Percentiles rank a stretch among this genome's conserved stretches.
Evolutionary conservation across 2,797 vertebrate genomes (phyloP).

Genomic region (Bryconaethiops microstoma): DNA sequence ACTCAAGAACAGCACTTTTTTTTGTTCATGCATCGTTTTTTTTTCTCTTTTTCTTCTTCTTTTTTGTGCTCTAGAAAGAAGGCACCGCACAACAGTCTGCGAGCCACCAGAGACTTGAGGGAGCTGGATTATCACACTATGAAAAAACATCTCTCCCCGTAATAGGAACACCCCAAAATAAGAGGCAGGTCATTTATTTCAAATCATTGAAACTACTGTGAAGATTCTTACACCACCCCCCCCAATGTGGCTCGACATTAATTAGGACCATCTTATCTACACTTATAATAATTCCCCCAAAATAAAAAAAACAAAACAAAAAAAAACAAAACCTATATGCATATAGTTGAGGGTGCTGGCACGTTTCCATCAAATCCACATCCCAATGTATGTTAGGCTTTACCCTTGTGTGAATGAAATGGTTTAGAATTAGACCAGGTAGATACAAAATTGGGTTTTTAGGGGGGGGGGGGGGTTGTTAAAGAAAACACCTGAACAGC

Average conservation of each 20-base stretch:
- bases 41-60: background rate
- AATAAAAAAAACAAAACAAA: slow-evolving; percentile 5
- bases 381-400: slow-evolving; percentile 76
- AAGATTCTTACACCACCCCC: slow-evolving; percentile 69
- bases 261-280: slow-evolving; percentile 84
- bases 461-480: slow-evolving; percentile 83
- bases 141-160: slow-evolving; percentile 20
- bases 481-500: slow-evolving; percentile 93
- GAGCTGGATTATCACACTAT: slow-evolving; percentile 35
- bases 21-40: slow-evolving; percentile 89
- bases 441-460: slow-evolving; percentile 44
- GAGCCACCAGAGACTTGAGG: slow-evolving; percentile 76
- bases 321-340: slow-evolving; percentile 85
- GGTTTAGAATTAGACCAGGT: slow-evolving; percentile 78
- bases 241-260: slow-evolving; percentile 93
- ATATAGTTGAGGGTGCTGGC: slow-evolving; percentile 85
- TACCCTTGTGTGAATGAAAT: slow-evolving; percentile 93
- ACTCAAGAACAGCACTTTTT: slow-evolving; percentile 86
- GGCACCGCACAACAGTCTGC: slow-evolving; percentile 87
- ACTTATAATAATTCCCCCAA: slow-evolving; percentile 67
- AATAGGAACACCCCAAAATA: slow-evolving; percentile 65
- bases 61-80: slow-evolving; percentile 82
- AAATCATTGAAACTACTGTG: slow-evolving; percentile 75
- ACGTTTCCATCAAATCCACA: slow-evolving; percentile 77
- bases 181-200: slow-evolving; percentile 60